These are phyloP conservation scores for Cydia fagiglandana DNA, from an alignment of 1,140 invertebrate species.

Conservation along the genomic window DNA sequence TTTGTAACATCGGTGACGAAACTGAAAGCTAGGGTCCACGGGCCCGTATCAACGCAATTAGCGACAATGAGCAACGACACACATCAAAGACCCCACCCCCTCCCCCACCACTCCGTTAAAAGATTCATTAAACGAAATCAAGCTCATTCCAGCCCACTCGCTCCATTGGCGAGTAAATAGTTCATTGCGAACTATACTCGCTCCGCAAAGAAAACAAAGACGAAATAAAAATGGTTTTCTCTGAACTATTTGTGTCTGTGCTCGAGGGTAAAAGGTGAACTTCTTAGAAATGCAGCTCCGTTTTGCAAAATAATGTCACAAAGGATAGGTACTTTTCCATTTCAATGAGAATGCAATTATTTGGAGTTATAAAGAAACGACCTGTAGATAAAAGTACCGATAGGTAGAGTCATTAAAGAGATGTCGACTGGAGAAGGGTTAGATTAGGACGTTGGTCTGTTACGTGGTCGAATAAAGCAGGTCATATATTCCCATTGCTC, in stretches of 20 bases:
- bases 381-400: neutral
- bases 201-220: slow-evolving; percentile 4
- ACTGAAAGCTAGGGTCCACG: neutral
- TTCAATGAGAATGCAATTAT: slow-evolving; percentile 29
- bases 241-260: slow-evolving; percentile 8
- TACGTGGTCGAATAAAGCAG: slow-evolving; percentile 27
- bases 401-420: neutral
- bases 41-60: slow-evolving; percentile 3
- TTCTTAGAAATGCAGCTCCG: slow-evolving; percentile 15
- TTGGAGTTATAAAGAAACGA: slow-evolving; percentile 8
- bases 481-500: neutral
- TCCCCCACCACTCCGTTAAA: neutral
- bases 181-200: slow-evolving; percentile 7
- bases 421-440: slow-evolving; percentile 19
- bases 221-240: slow-evolving; percentile 5
- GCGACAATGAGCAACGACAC: neutral
- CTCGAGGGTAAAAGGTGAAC: slow-evolving; percentile 12
- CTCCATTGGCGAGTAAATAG: neutral
- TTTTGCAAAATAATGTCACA: slow-evolving; percentile 11
- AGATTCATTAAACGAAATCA: slow-evolving; percentile 27
- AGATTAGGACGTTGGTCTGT: slow-evolving; percentile 28
- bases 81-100: neutral
- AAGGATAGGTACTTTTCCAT: slow-evolving; percentile 26
- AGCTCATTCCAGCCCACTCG: slow-evolving; percentile 13
- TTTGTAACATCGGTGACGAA: neutral